Percentiles rank a stretch among this genome's conserved stretches.
Conservation (phyloP, 2,797 vertebrate genomes). For the Zalophus californianus region DNA sequence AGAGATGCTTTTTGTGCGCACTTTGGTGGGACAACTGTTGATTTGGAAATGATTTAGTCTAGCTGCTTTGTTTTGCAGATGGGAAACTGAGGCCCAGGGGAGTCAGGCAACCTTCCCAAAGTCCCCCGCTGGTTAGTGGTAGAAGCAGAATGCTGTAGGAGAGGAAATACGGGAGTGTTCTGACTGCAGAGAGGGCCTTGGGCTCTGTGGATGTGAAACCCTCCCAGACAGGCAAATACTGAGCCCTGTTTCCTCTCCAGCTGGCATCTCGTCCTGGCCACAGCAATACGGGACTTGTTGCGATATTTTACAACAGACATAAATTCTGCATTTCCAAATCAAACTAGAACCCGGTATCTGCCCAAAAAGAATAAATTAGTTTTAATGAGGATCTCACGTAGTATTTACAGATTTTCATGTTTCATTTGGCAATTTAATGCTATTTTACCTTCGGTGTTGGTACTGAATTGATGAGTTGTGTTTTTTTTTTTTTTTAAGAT, state of each 20-base stretch:
- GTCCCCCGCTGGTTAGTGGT: neutral
- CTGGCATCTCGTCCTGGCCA: neutral
- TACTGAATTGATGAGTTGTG: neutral
- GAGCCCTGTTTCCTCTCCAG: neutral
- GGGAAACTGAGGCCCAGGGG: constrained; percentile 13
- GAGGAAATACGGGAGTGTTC: neutral
- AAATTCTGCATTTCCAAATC: constrained; percentile 58
- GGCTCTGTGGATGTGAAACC: neutral
- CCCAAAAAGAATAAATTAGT: constrained; percentile 67
- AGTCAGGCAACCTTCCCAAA: neutral
- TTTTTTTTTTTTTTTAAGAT: neutral
- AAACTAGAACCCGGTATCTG: constrained; percentile 42
- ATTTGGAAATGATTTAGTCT: neutral
- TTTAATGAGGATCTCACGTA: constrained; percentile 48
- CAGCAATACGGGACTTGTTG: neutral
- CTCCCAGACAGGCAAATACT: neutral
- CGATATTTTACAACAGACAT: constrained; percentile 64
- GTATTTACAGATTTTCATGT: constrained; percentile 17
- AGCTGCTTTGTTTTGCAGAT: neutral
- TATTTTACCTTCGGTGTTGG: constrained; percentile 53
- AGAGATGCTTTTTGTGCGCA: neutral
- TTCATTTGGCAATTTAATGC: constrained; percentile 45
- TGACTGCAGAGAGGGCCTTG: neutral
- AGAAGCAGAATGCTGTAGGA: neutral
- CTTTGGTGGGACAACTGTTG: neutral